Evolutionary conservation across 2,888 invertebrate species (phyloP), one percentile per base, ranked within the genome.

Genomic region (Aplocera efformata): DNA sequence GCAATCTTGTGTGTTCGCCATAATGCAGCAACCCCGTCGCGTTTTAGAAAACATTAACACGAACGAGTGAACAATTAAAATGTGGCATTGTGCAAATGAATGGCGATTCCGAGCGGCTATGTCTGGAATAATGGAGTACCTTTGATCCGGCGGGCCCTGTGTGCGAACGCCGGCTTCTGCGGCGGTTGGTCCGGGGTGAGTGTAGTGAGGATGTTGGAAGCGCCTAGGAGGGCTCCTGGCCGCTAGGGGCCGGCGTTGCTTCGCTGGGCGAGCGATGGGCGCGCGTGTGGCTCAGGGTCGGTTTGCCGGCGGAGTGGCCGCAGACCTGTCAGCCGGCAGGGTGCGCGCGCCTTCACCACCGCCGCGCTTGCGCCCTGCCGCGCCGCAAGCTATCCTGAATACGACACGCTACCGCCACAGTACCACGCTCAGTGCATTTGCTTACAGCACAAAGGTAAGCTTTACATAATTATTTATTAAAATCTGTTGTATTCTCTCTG

Each of bases 211-310:
- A 67, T 74, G 70, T 64, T 67, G 67, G 79, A 79, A 72, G 81
- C 79, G 76, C 80, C 80, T 63, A 69, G 70, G 68, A 75, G 80
- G 81, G 83, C 83, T 82, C 76, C 83, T 70, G 80, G 85, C 83
- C 84, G 80, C 83, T 60, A 76, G 67, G 82, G 86, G 85, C 86
- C 84, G 84, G 85, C 81, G 84, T 82, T 79, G 80, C 80, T 79
- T 61, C 72, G 77, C 72, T 72, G 66, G 64, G 80, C 78, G 79
- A 72, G 74, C 79, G 76, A 67, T 63, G 65, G 71, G 70, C 73
- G 77, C 74, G 79, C 81, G 84, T 80, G 76, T 82, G 67, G 66
- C 76, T 77, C 69, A 72, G 67, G 76, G 72, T 77, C 77, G 76
- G 75, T 73, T 63, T 79, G 78, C 80, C 85, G 86, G 83, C 79